Evolutionary conservation across 2,113 vertebrate genomes (phyloP).

Genomic region (Polypterus senegalus): DNA sequence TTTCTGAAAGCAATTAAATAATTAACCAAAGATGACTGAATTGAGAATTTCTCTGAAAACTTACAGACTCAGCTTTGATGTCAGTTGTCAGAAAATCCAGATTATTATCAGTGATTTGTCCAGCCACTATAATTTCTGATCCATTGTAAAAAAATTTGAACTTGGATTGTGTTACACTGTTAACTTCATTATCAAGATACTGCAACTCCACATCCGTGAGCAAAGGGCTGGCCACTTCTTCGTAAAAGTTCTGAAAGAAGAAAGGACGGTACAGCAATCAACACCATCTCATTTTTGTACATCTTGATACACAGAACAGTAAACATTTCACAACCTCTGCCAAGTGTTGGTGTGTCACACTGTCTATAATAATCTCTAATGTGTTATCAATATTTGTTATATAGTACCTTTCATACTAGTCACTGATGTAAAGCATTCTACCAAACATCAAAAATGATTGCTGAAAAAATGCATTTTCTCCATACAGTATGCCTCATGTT

Average conservation of each 20-base stretch:
- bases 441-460: too few relatives aligned
- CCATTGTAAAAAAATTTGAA: slow-evolving; percentile 67
- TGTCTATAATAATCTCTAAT: too few relatives aligned
- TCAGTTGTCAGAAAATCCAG: slow-evolving; percentile 41
- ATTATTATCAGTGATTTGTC: slow-evolving; percentile 49
- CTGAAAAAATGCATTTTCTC: too few relatives aligned
- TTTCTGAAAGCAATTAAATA: too few relatives aligned
- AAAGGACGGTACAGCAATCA: background rate
- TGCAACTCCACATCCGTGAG: slow-evolving; percentile 52
- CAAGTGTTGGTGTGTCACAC: too few relatives aligned
- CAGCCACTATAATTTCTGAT: slow-evolving; percentile 69
- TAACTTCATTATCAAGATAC: slow-evolving; percentile 36
- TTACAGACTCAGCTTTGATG: slow-evolving; percentile 56
- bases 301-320: background rate
- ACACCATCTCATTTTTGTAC: too few relatives aligned
- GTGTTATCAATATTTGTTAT: too few relatives aligned
- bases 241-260: slow-evolving; percentile 58
- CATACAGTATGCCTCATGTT: too few relatives aligned
- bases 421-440: too few relatives aligned
- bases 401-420: too few relatives aligned
- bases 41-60: background rate
- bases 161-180: slow-evolving; percentile 52
- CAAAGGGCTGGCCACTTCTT: slow-evolving; percentile 62
- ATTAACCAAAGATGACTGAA: too few relatives aligned
- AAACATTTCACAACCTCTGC: background rate